Conservation (phyloP, 1,140 invertebrate species). For the Drosophila nikananu region DNA sequence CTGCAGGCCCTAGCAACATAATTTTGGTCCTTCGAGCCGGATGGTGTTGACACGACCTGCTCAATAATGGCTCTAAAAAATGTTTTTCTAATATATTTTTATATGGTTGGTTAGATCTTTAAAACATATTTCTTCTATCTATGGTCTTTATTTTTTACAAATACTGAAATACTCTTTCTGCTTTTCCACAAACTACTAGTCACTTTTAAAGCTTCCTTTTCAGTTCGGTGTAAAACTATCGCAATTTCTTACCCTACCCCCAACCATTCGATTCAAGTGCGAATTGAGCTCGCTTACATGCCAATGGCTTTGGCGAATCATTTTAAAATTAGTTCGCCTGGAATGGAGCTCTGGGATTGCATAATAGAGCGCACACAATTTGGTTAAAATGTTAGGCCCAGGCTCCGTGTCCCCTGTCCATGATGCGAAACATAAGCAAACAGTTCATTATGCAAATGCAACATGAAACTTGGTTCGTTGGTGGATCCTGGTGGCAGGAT, state of each 20-base stretch:
- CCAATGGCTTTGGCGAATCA: constrained; percentile 30
- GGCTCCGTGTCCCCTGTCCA: constrained; percentile 18
- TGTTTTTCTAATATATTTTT: too few species aligned
- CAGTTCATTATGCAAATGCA: constrained; percentile 82
- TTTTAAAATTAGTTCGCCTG: constrained; percentile 45
- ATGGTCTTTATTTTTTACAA: too few species aligned
- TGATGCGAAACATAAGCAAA: constrained; percentile 74
- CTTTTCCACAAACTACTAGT: background rate
- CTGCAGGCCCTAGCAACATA: too few species aligned
- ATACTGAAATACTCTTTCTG: background rate
- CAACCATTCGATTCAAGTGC: constrained; percentile 3
- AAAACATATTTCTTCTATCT: too few species aligned
- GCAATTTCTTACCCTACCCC: background rate
- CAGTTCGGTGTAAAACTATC: background rate
- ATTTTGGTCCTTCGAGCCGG: too few species aligned
- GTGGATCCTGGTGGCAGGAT: constrained; percentile 23
- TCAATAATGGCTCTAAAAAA: too few species aligned
- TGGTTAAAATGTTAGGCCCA: constrained; percentile 72
- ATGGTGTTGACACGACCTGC: too few species aligned
- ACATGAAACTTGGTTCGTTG: constrained; percentile 65
- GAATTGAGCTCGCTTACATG: constrained; percentile 1
- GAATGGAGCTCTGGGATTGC: constrained; percentile 40
- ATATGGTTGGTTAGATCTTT: too few species aligned
- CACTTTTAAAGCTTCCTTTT: background rate
- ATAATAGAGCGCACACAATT: constrained; percentile 75